These are phyloP conservation scores for Eira barbara DNA, from an alignment of 2,113 vertebrate species.

Conservation along the genomic window DNA sequence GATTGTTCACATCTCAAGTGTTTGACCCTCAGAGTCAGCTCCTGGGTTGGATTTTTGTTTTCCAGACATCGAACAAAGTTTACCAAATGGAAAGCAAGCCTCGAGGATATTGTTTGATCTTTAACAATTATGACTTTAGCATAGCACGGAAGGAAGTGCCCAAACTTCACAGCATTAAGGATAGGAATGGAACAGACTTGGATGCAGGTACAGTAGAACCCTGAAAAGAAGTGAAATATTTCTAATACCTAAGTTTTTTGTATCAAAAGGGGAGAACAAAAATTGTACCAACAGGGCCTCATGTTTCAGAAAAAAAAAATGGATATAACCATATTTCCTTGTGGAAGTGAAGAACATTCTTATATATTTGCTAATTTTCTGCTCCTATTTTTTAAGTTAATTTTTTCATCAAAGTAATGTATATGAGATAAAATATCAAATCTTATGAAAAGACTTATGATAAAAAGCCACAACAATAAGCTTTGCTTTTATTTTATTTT, in stretches of 20 bases:
- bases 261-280: neutral
- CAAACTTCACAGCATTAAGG: neutral
- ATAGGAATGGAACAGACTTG: slow-evolving; percentile 81
- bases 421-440: neutral
- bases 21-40: neutral
- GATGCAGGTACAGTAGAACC: slow-evolving; percentile 84
- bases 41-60: slow-evolving; percentile 35
- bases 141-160: slow-evolving; percentile 50
- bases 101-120: slow-evolving; percentile 88
- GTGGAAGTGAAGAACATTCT: neutral
- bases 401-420: neutral
- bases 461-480: neutral
- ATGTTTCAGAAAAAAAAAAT: neutral
- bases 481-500: neutral
- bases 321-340: neutral
- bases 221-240: neutral
- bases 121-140: slow-evolving; percentile 88
- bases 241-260: neutral
- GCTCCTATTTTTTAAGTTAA: neutral
- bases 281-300: neutral
- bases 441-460: neutral
- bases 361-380: neutral
- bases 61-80: slow-evolving; percentile 24
- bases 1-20: neutral
- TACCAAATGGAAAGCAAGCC: slow-evolving; percentile 87